phyloP scores from a whole-genome alignment of 2,888 invertebrate genomes.

The Drosophila parthenogenetica region DNA sequence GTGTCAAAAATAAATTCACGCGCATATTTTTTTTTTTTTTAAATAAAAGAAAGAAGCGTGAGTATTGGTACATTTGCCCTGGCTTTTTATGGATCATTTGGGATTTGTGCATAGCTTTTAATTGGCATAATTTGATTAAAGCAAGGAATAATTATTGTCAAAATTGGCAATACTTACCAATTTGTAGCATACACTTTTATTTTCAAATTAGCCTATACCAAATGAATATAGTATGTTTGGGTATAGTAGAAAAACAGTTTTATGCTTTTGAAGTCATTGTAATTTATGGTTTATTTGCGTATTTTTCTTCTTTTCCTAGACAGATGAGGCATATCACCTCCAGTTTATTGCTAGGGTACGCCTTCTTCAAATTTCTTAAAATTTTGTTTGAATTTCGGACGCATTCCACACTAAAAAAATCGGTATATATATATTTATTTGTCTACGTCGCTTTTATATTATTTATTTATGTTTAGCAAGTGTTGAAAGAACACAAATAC shows the following conservation, averaged over 20 bases:
- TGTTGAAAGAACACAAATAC: constrained; percentile 68
- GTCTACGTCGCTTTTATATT: constrained; percentile 68
- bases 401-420: constrained; percentile 45
- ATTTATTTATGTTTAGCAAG: constrained; percentile 73
- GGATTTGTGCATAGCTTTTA: constrained; percentile 65
- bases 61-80: constrained; percentile 64
- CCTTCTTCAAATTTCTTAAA: constrained; percentile 28
- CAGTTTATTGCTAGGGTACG: constrained; percentile 41
- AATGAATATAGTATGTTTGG: constrained; percentile 1
- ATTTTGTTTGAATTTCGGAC: constrained; percentile 29
- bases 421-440: constrained; percentile 64
- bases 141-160: constrained; percentile 12
- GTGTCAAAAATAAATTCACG: constrained; percentile 63
- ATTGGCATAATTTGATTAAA: constrained; percentile 55
- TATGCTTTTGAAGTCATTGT: constrained; percentile 33
- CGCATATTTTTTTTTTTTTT: constrained; percentile 21
- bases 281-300: constrained; percentile 56
- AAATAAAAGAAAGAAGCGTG: constrained; percentile 37
- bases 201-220: background rate
- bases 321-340: constrained; percentile 42
- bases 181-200: constrained; percentile 8
- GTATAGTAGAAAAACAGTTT: constrained; percentile 9
- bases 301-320: constrained; percentile 11
- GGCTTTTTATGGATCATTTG: constrained; percentile 66
- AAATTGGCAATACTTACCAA: background rate